Conservation (phyloP, 2,888 invertebrate genomes). For the Gasteruption jaculator region DNA sequence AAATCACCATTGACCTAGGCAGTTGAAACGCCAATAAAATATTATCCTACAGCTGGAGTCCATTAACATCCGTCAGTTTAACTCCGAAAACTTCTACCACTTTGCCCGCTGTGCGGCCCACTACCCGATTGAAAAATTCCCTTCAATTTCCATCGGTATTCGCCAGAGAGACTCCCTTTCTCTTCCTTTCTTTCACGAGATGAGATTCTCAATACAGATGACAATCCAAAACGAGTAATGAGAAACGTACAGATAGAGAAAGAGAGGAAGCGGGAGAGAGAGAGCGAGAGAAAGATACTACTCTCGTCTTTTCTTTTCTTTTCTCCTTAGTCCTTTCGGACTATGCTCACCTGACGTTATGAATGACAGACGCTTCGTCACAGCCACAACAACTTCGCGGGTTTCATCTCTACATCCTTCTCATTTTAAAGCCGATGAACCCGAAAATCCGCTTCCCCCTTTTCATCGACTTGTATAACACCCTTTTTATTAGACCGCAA, state of each 20-base stretch:
- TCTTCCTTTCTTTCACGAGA: too few species aligned
- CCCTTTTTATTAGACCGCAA: too few species aligned
- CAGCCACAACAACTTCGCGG: slow-evolving; percentile 19
- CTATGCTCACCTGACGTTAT: slow-evolving; percentile 24
- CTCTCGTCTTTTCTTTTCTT: not conserved
- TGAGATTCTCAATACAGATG: slow-evolving; percentile 25
- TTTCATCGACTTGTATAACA: too few species aligned
- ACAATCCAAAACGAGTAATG: slow-evolving; percentile 28
- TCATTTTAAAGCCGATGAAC: too few species aligned
- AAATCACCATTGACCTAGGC: slow-evolving; percentile 46
- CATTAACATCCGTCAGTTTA: too few species aligned
- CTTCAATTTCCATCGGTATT: slow-evolving; percentile 32
- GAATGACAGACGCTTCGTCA: slow-evolving; percentile 32
- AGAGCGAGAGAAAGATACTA: not conserved
- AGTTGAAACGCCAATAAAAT: slow-evolving; percentile 38
- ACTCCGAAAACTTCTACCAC: too few species aligned
- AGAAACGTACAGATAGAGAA: slow-evolving; percentile 18
- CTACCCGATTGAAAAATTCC: slow-evolving; percentile 30
- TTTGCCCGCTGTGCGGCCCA: slow-evolving; percentile 17
- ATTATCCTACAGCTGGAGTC: too few species aligned
- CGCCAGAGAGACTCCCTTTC: slow-evolving; percentile 20
- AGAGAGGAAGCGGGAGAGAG: slow-evolving; percentile 12
- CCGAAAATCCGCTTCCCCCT: too few species aligned
- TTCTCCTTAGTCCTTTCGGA: slow-evolving; percentile 6
- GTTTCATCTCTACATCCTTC: slow-evolving; percentile 5